A percentile compares a stretch with the other conserved stretches of the same genome.
These are phyloP conservation scores for Amphipoea oculea DNA, from an alignment of 2,888 invertebrate species.

Conservation along the genomic window DNA sequence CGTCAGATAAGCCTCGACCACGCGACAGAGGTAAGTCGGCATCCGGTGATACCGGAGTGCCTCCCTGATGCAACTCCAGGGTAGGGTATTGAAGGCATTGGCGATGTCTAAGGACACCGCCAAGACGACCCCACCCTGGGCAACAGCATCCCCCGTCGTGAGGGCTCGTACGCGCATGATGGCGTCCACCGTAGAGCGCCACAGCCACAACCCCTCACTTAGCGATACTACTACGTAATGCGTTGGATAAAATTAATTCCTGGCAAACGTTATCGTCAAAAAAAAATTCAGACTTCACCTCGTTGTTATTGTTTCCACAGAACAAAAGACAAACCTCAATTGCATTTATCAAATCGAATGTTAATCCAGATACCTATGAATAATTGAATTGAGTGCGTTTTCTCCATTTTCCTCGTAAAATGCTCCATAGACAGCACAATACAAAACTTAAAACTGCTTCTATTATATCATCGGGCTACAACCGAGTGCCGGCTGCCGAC, in stretches of 20 bases:
- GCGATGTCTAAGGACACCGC: too few species aligned
- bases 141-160: too few species aligned
- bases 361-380: not conserved
- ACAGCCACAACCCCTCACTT: not conserved
- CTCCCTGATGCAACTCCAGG: too few species aligned
- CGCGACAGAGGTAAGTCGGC: too few species aligned
- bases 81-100: too few species aligned
- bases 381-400: constrained; percentile 7
- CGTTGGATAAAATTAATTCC: not conserved
- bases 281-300: not conserved
- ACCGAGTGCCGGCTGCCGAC: constrained; percentile 20
- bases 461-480: constrained; percentile 27
- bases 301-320: not conserved
- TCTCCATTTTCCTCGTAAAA: not conserved
- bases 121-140: too few species aligned
- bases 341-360: not conserved
- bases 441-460: not conserved
- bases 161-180: too few species aligned
- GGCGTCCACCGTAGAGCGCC: too few species aligned
- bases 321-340: not conserved
- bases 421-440: not conserved
- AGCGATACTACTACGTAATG: not conserved
- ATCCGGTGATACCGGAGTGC: too few species aligned
- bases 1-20: too few species aligned
- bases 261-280: not conserved